These are phyloP conservation scores for Drosophila affinis DNA, from an alignment of 2,888 invertebrate species.

Conservation along the genomic window DNA sequence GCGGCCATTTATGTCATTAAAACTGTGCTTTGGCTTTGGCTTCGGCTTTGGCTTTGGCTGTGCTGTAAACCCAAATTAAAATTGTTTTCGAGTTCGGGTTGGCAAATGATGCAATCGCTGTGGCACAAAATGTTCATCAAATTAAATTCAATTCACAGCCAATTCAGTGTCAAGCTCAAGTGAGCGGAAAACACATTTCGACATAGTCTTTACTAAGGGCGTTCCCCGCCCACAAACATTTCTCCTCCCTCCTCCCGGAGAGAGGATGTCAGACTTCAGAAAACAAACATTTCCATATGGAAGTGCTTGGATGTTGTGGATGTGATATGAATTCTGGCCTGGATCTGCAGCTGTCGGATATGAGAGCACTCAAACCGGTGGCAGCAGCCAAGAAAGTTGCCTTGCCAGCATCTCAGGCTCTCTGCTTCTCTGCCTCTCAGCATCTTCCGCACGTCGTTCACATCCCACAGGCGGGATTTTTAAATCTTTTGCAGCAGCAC, in stretches of 20 bases:
- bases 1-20: slow-evolving; percentile 50
- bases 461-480: slow-evolving; percentile 6
- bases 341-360: slow-evolving; percentile 39
- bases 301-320: slow-evolving; percentile 37
- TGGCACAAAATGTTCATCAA: slow-evolving; percentile 32
- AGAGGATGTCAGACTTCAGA: slow-evolving; percentile 27
- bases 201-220: slow-evolving; percentile 10
- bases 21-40: slow-evolving; percentile 15
- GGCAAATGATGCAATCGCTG: slow-evolving; percentile 59
- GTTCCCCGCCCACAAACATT: background rate
- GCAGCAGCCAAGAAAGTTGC: slow-evolving; percentile 46
- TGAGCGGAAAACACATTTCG: slow-evolving; percentile 39
- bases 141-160: slow-evolving; percentile 45
- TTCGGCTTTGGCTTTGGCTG: background rate
- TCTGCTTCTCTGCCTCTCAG: slow-evolving; percentile 5
- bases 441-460: background rate
- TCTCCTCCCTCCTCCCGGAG: background rate
- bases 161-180: slow-evolving; percentile 46
- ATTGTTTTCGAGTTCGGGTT: slow-evolving; percentile 28
- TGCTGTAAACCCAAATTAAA: slow-evolving; percentile 55
- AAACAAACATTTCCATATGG: slow-evolving; percentile 26
- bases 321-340: slow-evolving; percentile 19
- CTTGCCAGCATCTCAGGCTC: slow-evolving; percentile 17
- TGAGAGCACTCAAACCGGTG: slow-evolving; percentile 27
- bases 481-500: slow-evolving; percentile 17